Evolutionary conservation across 2,113 vertebrate species (phyloP).

Genomic region (Anser brachyrhynchus): DNA sequence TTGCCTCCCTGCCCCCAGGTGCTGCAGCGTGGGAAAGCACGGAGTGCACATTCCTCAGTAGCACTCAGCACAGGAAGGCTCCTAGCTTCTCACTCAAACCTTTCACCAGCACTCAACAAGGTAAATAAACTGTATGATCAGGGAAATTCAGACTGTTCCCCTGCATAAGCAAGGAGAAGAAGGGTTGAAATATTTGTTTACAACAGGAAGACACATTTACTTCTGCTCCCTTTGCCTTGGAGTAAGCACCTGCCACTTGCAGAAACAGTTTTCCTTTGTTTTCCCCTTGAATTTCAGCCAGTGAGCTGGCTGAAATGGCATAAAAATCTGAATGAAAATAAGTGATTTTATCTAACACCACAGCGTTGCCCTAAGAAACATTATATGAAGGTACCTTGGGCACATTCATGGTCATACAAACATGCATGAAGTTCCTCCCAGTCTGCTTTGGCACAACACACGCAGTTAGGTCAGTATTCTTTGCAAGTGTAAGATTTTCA

Average conservation of each 20-base stretch:
- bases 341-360: not conserved
- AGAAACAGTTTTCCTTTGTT: not conserved
- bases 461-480: not conserved
- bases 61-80: constrained; percentile 65
- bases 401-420: not conserved
- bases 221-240: not conserved
- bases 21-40: constrained; percentile 42
- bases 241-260: constrained; percentile 23
- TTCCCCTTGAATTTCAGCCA: not conserved
- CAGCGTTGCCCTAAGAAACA: not conserved
- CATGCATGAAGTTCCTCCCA: not conserved
- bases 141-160: constrained; percentile 14
- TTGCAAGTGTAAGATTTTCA: not conserved
- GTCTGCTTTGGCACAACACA: not conserved
- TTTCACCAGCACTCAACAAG: constrained; percentile 67
- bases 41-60: constrained; percentile 37
- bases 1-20: not conserved
- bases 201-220: constrained; percentile 4
- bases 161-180: not conserved
- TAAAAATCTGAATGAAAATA: not conserved
- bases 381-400: not conserved
- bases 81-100: constrained; percentile 40
- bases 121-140: constrained; percentile 62
- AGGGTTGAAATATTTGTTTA: constrained; percentile 22
- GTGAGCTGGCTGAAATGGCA: not conserved